Evolutionary conservation across 1,140 invertebrate species (phyloP).

Genomic region (Drosophila jambulina): DNA sequence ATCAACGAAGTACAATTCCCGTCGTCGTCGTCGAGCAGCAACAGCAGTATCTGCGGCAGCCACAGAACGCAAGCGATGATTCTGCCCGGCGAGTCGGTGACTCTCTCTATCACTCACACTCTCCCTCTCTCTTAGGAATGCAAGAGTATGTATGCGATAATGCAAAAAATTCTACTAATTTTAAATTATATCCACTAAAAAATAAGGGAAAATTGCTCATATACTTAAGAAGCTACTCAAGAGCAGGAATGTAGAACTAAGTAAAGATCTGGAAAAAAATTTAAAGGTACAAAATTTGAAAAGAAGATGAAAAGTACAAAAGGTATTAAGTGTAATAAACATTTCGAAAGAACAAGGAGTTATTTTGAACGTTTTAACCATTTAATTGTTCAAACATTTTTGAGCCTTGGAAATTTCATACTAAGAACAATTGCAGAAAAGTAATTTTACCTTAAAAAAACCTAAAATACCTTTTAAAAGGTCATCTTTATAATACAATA

Average conservation of each 20-base stretch:
- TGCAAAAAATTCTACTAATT: neutral
- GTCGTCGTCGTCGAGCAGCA: slow-evolving; percentile 28
- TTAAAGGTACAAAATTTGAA: neutral
- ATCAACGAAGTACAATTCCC: slow-evolving; percentile 53
- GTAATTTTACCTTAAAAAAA: neutral
- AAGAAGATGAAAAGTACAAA: neutral
- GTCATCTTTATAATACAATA: neutral
- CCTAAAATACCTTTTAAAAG: neutral
- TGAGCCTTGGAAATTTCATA: neutral
- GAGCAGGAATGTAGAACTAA: neutral
- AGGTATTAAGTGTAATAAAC: neutral
- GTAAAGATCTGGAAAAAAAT: neutral
- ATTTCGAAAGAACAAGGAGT: neutral
- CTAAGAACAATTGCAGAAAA: neutral
- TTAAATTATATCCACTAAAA: neutral
- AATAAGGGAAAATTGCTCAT: too few relatives aligned
- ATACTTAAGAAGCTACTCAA: neutral
- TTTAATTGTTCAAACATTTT: neutral
- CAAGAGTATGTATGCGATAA: slow-evolving; percentile 34
- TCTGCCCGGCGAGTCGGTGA: slow-evolving; percentile 7
- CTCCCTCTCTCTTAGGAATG: slow-evolving; percentile 11
- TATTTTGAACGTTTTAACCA: neutral
- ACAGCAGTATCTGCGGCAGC: slow-evolving; percentile 14
- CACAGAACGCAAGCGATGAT: slow-evolving; percentile 13
- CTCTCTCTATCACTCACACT: slow-evolving; percentile 9